Conservation (phyloP, 2,888 invertebrate genomes). For the Drosophila setosimentum region DNA sequence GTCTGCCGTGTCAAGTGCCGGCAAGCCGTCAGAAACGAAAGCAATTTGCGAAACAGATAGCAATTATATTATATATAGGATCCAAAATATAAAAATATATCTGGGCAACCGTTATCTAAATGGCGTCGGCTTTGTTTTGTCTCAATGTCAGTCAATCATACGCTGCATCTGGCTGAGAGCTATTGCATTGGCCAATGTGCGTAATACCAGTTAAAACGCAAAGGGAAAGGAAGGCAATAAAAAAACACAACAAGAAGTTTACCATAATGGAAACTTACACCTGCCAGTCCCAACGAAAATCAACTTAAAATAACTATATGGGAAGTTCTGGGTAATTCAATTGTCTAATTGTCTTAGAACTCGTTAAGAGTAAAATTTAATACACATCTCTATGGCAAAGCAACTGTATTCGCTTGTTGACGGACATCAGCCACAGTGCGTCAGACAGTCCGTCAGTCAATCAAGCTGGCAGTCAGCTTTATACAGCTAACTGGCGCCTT, state of each 20-base stretch:
- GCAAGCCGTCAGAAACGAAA: slow-evolving; percentile 48
- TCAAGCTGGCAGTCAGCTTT: slow-evolving; percentile 27
- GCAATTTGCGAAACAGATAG: slow-evolving; percentile 39
- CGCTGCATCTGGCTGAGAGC: slow-evolving; percentile 44
- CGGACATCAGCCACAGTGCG: slow-evolving; percentile 44
- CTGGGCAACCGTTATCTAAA: slow-evolving; percentile 19
- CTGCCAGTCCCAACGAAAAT: slow-evolving; percentile 18
- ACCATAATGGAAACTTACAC: slow-evolving; percentile 52
- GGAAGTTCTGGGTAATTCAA: slow-evolving; percentile 40
- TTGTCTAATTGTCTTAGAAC: slow-evolving; percentile 52
- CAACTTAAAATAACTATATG: slow-evolving; percentile 15
- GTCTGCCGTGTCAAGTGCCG: slow-evolving; percentile 21
- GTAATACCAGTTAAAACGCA: slow-evolving; percentile 64
- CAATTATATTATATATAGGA: slow-evolving; percentile 31
- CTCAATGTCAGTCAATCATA: slow-evolving; percentile 48
- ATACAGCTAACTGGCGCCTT: slow-evolving; percentile 17
- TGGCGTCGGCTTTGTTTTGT: slow-evolving; percentile 9
- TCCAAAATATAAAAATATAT: slow-evolving; percentile 19
- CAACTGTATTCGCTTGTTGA: slow-evolving; percentile 27
- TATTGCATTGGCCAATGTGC: slow-evolving; percentile 40
- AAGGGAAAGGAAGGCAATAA: slow-evolving; percentile 28
- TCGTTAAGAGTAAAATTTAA: slow-evolving; percentile 56
- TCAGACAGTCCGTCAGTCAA: slow-evolving; percentile 25
- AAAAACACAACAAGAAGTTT: not conserved
- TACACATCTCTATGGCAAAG: slow-evolving; percentile 33